A percentile compares a stretch with the other conserved stretches of the same genome.
These are phyloP conservation scores for Morpho achilles DNA, from an alignment of 2,888 invertebrate genomes.

Conservation along the genomic window DNA sequence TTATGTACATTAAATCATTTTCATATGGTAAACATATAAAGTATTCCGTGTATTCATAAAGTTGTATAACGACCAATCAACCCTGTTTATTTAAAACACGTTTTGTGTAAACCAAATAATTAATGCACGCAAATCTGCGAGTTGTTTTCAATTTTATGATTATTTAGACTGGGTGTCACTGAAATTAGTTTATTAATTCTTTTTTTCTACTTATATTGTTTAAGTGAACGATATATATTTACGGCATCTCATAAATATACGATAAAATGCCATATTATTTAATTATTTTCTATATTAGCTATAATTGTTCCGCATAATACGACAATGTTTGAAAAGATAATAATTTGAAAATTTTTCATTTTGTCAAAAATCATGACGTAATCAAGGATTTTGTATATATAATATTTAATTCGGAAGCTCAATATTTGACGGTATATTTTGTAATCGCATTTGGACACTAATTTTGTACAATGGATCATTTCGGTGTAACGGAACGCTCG, in stretches of 20 bases:
- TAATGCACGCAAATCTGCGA: too few species aligned
- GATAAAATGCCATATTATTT: conserved; percentile 19
- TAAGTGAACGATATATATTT: neutral
- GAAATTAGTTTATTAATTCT: neutral
- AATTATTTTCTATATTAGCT: neutral
- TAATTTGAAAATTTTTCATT: neutral
- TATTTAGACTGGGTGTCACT: too few species aligned
- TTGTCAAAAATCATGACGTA: conserved; percentile 13
- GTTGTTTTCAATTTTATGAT: too few species aligned
- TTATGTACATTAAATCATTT: neutral
- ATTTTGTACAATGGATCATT: conserved; percentile 15
- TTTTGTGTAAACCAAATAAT: too few species aligned
- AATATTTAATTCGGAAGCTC: conserved; percentile 33
- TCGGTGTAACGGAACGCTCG: conserved; percentile 5
- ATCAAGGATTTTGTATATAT: conserved; percentile 29
- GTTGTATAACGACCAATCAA: too few species aligned
- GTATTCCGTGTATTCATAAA: too few species aligned
- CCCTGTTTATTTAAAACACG: too few species aligned
- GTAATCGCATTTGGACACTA: conserved; percentile 28
- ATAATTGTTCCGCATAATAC: conserved; percentile 2
- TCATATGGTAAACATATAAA: conserved; percentile 25
- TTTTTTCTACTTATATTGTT: conserved; percentile 5
- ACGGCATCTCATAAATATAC: conserved; percentile 13
- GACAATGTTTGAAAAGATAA: conserved; percentile 10
- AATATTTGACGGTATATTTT: conserved; percentile 35